Percentiles rank a stretch among this genome's conserved stretches.
Conservation (phyloP, 2,113 vertebrate genomes). For the Phalacrocorax carbo region DNA sequence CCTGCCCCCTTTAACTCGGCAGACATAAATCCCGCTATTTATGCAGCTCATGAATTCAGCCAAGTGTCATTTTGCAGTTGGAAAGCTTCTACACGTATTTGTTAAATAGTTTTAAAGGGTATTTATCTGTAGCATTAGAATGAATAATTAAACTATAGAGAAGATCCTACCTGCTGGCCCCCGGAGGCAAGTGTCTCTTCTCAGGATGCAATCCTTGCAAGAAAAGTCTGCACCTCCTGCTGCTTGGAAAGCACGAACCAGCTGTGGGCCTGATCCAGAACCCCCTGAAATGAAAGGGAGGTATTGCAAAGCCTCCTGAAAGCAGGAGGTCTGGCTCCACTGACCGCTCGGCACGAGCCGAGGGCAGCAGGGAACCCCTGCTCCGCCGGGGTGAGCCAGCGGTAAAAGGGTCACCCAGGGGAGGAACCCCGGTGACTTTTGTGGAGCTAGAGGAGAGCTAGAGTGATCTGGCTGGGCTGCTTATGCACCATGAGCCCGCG, state of each 20-base stretch:
- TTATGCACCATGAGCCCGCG: background rate
- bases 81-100: background rate
- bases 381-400: rapidly evolving
- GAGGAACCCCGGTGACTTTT: background rate
- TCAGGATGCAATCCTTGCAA: background rate
- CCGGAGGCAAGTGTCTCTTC: background rate
- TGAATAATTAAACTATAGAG: background rate
- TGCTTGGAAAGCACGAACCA: background rate
- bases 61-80: background rate
- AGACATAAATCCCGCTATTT: background rate
- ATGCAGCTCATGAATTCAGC: background rate
- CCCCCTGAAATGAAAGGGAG: background rate
- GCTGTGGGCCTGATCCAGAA: background rate
- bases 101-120: background rate
- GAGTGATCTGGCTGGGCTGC: too few relatives aligned
- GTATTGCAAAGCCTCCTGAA: background rate
- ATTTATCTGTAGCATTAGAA: background rate
- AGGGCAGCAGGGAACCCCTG: background rate
- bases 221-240: background rate
- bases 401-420: too few relatives aligned
- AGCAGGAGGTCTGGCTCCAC: background rate
- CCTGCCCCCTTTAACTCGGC: background rate
- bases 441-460: background rate
- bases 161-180: background rate
- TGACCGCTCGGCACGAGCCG: rapidly evolving